These are phyloP conservation scores for Dasypus novemcinctus DNA, from an alignment of 2,113 vertebrate genomes.

Conservation along the genomic window DNA sequence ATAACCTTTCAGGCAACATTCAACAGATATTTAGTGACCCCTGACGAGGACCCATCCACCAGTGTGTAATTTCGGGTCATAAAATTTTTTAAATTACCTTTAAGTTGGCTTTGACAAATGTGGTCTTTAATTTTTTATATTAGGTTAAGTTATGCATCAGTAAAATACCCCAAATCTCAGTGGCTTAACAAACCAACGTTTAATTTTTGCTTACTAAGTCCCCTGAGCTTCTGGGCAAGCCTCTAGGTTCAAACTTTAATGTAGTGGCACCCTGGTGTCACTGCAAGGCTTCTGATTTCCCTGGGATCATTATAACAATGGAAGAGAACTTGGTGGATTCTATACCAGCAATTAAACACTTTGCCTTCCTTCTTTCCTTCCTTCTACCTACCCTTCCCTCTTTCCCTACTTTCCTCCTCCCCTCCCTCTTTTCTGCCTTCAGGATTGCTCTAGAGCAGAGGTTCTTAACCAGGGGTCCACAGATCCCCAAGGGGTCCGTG, in stretches of 20 bases:
- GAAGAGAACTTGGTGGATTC: background rate
- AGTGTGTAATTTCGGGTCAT: background rate
- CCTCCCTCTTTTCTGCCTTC: background rate
- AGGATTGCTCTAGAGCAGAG: too few relatives aligned
- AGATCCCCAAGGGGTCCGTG: background rate
- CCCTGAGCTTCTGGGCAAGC: background rate
- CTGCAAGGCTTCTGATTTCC: background rate
- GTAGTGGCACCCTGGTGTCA: background rate
- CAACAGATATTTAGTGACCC: constrained; percentile 18
- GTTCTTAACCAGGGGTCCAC: too few relatives aligned
- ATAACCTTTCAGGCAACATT: background rate
- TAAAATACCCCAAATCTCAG: background rate
- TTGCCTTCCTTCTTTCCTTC: background rate
- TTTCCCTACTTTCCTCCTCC: background rate
- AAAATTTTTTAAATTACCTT: background rate
- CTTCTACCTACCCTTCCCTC: fast-evolving
- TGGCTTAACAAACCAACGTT: background rate
- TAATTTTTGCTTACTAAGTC: background rate
- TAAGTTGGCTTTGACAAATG: background rate
- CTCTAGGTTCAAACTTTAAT: background rate
- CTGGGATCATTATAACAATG: background rate
- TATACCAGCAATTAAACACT: background rate
- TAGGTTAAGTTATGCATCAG: constrained; percentile 1
- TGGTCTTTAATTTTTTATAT: constrained; percentile 34
- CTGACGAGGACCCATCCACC: background rate